Base-by-base conservation (phyloP, 1,140 invertebrate species). In the Teleopsis dalmanni region DNA sequence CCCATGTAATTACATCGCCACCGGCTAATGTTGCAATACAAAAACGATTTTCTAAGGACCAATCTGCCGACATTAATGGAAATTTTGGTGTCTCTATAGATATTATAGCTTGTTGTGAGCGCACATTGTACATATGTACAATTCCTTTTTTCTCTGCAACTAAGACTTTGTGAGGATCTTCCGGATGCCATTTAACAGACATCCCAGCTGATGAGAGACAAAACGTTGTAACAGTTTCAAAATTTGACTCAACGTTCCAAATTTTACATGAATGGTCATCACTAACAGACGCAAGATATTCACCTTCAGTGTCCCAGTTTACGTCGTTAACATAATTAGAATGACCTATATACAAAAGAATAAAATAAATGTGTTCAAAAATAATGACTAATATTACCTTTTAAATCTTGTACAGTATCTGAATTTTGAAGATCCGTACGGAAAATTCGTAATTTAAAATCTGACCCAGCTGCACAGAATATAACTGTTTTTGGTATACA, bases 221-320 rank as follows among this genome's bases (percentile, higher is more conserved):
- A 64, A 87, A 82, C 18, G 74, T 78, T 29, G 74, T 68, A 19
- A 76, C 58, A 52, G 73, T 76, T 57, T 77, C 73, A 51, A 74
- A 71, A 42, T 76, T 75, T 33, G 79, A 75, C 34, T 74, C 65
- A 1, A 73, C 61, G 34, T 68, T 72, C 84, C 85, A 88, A 18
- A 89, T 65, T 56, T 79, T 77, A 60, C 84, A 87, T 0, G 82
- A 83, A 34, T 81, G 78, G 66, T 89, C 87, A 71, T 89, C 86
- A 51, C 85, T 84, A 10, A 81, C 81, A 33, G 84, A 87, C 14
- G 83, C 85, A 31, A 89, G 57, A 45, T 78, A 73, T 27, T 79
- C 75, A 19, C 85, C 85, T 37, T 79, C 78, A 7, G 80, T 78
- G 57, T 87, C 83, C 75, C 80, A 88, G 25, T 77, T 71, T 19